phyloP scores from a whole-genome alignment of 92 coral and sea anemone genomes.

The Siderastrea radians region DNA sequence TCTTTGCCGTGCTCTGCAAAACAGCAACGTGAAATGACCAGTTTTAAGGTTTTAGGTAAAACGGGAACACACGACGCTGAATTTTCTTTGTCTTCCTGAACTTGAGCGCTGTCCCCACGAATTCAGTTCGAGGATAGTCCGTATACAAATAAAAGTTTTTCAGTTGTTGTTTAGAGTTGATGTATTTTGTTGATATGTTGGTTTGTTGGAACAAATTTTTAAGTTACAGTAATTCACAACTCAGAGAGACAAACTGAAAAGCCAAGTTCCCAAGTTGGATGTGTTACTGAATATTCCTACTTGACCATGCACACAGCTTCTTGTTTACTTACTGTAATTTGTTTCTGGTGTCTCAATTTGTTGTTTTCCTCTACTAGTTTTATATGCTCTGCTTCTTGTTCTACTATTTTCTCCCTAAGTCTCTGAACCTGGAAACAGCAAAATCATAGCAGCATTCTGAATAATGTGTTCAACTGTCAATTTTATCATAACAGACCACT shows the following conservation, averaged over 20 bases:
- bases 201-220: background rate
- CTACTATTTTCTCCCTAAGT: conserved; percentile 86
- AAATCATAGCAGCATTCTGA: background rate
- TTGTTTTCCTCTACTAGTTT: conserved; percentile 90
- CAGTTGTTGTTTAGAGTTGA: no score
- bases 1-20: no score
- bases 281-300: background rate
- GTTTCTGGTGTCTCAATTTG: conserved; percentile 77
- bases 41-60: no score
- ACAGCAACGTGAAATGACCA: no score
- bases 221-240: no score
- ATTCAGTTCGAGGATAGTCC: no score
- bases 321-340: conserved; percentile 68
- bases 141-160: no score
- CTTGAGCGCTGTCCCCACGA: no score
- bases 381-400: conserved; percentile 90
- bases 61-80: no score
- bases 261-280: background rate
- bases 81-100: no score
- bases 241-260: background rate
- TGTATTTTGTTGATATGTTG: background rate
- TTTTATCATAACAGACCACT: no score
- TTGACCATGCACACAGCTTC: background rate
- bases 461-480: background rate
- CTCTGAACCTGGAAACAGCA: conserved; percentile 71